Evolutionary conservation across 2,888 invertebrate species (phyloP), one percentile per base, ranked within the genome.

Genomic region (Athalia rosae): DNA sequence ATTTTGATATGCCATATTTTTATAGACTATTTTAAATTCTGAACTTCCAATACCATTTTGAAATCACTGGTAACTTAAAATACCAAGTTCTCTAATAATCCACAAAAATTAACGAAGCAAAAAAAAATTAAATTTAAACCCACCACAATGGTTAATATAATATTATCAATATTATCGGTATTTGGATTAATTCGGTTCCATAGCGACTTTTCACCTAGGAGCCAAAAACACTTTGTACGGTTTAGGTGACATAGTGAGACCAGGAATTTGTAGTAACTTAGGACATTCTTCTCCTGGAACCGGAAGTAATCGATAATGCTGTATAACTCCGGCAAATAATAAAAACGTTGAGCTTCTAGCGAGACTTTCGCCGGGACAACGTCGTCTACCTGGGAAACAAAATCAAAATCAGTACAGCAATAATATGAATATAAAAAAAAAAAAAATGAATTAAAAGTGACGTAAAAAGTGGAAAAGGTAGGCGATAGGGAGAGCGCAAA

Each of bases 331-430:
- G 0, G 91, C 90, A 77, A 94, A 92, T 82, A 94, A 91, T 66
- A 93, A 88, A 84, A 94, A 94, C 6, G 94, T 86, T 79, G 93
- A 93, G 0, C 92, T 91, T 78, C 91, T 91, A 0, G 94, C 94
- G 79, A 95, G 85, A 0, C 91, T 88, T 86, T 94, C 94, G 0
- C 94, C 95, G 0, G 94, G 90, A 83, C 95, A 95, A 79, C 93
- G 91, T 83, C 94, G 90, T 82, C 91, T 91, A 3, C 94, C 94
- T 92, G 90, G 82, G 87, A 89, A 79, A 64, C 77, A 76, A 79
- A 2, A 3, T 11, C 53, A 11, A 3, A 53, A 53, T 4, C 3
- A 9, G 11, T 53, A n/a, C n/a, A n/a, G n/a, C n/a, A n/a, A n/a
- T n/a, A n/a, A n/a, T n/a, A n/a, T n/a, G n/a, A n/a, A n/a, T n/a